A percentile compares a stretch with the other conserved stretches of the same genome.
These are phyloP conservation scores for Girardinichthys multiradiatus DNA, from an alignment of 2,113 vertebrate genomes.

Conservation along the genomic window DNA sequence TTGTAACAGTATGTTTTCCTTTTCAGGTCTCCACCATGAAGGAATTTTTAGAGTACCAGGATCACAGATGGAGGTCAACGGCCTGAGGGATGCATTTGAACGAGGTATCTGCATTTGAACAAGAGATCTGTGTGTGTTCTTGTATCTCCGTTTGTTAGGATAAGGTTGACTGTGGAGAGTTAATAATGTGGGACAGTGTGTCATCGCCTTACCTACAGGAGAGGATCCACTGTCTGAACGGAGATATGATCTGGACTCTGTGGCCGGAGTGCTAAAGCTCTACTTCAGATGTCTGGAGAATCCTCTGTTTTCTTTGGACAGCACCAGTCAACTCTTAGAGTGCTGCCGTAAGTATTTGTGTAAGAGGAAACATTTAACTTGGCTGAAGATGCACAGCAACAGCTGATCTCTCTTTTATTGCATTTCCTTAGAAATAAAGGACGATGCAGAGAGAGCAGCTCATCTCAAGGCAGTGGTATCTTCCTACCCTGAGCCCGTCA, in stretches of 20 bases:
- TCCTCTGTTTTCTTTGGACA: conserved; percentile 83
- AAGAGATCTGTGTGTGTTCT: no score
- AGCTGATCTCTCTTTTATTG: conserved; percentile 6
- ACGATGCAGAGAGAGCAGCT: conserved; percentile 73
- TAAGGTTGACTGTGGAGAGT: conserved; percentile 21
- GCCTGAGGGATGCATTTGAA: conserved; percentile 86
- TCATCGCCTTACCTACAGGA: conserved; percentile 72
- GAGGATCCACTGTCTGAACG: conserved; percentile 84
- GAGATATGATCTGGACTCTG: conserved; percentile 83
- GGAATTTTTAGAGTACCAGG: conserved; percentile 91
- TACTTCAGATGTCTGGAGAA: conserved; percentile 86
- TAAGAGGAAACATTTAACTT: neutral
- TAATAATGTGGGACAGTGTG: conserved; percentile 65
- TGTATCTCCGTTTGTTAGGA: neutral
- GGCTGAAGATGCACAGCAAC: neutral
- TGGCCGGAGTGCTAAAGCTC: conserved; percentile 88
- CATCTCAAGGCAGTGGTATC: conserved; percentile 78
- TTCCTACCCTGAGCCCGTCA: conserved; percentile 72
- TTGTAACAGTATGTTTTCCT: neutral
- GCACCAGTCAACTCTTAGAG: conserved; percentile 81
- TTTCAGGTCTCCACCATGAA: conserved; percentile 89
- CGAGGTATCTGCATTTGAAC: conserved; percentile 82
- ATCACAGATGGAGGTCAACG: conserved; percentile 84
- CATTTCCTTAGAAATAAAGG: conserved; percentile 75
- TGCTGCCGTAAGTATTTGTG: conserved; percentile 77